A percentile compares a stretch with the other conserved stretches of the same genome.
These are phyloP conservation scores for Congeria kusceri DNA, from an alignment of 2,888 invertebrate species.

Conservation along the genomic window DNA sequence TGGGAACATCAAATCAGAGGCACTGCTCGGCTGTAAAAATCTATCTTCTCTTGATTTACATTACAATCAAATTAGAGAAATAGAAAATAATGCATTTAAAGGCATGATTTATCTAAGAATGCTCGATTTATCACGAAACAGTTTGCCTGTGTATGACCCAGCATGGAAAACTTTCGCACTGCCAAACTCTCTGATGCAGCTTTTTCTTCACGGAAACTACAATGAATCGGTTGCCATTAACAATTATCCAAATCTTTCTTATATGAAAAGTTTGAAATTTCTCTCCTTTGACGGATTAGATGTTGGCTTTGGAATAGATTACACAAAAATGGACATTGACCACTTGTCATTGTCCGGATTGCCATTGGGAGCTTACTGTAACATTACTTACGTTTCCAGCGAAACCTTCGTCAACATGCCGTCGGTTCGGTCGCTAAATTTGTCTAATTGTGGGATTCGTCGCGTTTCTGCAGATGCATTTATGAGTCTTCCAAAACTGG, in stretches of 20 bases:
- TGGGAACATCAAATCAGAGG: neutral
- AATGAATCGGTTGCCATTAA: no score
- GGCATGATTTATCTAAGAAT: neutral
- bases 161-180: neutral
- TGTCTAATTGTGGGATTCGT: conserved; percentile 21
- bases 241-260: conserved; percentile 1
- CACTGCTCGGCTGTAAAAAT: neutral
- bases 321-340: neutral
- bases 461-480: conserved; percentile 28
- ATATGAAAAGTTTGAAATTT: neutral
- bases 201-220: neutral
- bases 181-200: neutral
- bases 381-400: conserved; percentile 13
- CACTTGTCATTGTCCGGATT: conserved; percentile 2
- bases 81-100: neutral
- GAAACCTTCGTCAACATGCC: conserved; percentile 9
- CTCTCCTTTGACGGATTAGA: conserved; percentile 15
- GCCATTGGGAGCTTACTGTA: conserved; percentile 4
- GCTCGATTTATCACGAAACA: neutral
- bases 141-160: neutral
- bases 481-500: neutral
- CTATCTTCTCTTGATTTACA: neutral
- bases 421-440: conserved; percentile 8
- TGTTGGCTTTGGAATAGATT: neutral
- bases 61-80: neutral